Evolutionary conservation across 1,140 invertebrate species (phyloP).

Genomic region (Alviniconcha marisindica): DNA sequence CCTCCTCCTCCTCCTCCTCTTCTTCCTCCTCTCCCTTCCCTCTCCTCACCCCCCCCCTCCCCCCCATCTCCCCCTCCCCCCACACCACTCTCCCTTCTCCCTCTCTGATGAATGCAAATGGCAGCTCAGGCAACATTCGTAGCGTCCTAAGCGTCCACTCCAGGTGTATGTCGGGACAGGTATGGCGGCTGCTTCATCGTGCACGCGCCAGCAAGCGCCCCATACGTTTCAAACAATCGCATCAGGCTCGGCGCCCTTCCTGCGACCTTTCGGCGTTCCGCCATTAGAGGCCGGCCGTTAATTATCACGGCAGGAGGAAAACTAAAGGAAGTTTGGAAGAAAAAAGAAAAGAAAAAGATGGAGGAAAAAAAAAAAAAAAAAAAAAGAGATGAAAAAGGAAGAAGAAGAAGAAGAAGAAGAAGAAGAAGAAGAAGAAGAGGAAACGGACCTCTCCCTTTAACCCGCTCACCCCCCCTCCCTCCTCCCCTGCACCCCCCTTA

Average conservation of each 20-base stretch:
- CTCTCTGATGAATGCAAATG: no score
- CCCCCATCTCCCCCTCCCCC: no score
- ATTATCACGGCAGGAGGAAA: constrained; percentile 13
- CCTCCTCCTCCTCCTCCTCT: no score
- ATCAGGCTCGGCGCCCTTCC: neutral
- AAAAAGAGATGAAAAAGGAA: neutral
- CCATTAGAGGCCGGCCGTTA: constrained; percentile 6
- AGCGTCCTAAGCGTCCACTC: no score
- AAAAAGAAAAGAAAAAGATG: neutral
- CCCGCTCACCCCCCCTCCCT: no score
- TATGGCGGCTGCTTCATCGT: neutral
- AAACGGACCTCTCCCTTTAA: no score
- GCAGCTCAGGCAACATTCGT: no score
- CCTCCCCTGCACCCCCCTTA: no score
- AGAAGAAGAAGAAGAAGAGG: no score
- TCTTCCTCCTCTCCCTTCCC: no score
- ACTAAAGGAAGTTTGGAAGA: neutral
- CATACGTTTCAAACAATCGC: neutral
- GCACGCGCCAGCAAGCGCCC: neutral
- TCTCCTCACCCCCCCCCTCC: no score
- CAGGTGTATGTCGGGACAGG: neutral
- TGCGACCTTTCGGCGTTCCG: neutral
- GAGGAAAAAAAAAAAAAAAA: neutral
- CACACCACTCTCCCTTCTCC: no score
- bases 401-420: neutral